Base-by-base conservation (phyloP, 2,113 vertebrate genomes). In the Oreochromis tanganicae region DNA sequence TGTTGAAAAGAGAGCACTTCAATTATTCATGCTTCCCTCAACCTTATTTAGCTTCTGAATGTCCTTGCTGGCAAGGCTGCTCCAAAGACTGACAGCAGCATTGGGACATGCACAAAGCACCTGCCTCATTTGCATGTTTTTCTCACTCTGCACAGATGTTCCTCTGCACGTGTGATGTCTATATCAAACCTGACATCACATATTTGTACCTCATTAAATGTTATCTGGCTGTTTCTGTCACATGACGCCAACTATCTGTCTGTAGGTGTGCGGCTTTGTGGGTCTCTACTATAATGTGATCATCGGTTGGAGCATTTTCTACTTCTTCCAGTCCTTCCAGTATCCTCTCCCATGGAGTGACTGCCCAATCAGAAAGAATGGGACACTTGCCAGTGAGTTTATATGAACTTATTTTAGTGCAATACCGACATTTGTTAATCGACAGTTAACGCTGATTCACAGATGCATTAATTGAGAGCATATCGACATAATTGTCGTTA, bases 261-360 rank as follows among this genome's bases (percentile, higher is more conserved):
- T 84, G 3, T 61, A 99, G 98, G 98, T 99, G 43, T 99, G 98
- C 79, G 98, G 98, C 68, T 99, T 99, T 57, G 98, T 99, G 0
- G 98, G 98, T 4, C 97, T 99, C 73, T 99, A 99, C 89, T 99
- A 99, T 85, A 99, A 99, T 0, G 99, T 99, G 86, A 99, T 99
- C 95, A 99, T 99, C 0, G 98, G 98, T 34, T 99, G 99, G 99
- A 99, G 98, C 93, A 98, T 99, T 96, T 99, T 99, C 85, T 99
- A 99, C 96, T 99, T 99, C 95, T 99, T 99, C 90, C 97, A 99
- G 95, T 99, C 99, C 41, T 99, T 99, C 95, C 99, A 99, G 96
- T 98, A 97, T 86, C 99, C 99, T 9, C 96, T 99, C 80, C 99
- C 99, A 21, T 99, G 99, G 99, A 98, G 97, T 4, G 98, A 99